These are phyloP conservation scores for Argya squamiceps DNA, from an alignment of 2,797 vertebrate genomes.

Conservation along the genomic window DNA sequence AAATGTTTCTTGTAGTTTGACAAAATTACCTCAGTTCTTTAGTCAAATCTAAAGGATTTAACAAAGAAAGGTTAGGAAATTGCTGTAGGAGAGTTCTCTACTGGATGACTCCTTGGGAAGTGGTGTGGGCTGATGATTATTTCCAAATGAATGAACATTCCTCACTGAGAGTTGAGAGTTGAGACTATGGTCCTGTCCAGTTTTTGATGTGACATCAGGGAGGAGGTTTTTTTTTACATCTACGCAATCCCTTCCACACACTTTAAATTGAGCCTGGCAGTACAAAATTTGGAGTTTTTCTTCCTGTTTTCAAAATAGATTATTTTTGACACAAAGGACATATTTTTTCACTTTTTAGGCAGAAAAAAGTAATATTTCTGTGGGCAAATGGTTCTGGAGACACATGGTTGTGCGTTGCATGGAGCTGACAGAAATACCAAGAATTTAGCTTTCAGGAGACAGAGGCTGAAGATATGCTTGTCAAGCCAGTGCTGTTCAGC, in stretches of 20 bases:
- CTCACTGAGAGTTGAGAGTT: neutral
- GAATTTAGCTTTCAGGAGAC: neutral
- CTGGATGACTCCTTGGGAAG: neutral
- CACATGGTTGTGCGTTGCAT: neutral
- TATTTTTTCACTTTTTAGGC: neutral
- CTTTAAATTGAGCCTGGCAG: neutral
- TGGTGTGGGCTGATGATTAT: neutral
- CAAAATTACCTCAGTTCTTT: constrained; percentile 20
- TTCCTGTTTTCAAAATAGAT: neutral
- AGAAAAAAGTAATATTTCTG: neutral
- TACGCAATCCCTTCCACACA: neutral
- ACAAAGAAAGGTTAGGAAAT: neutral
- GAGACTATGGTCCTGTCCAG: neutral
- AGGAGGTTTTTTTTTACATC: neutral
- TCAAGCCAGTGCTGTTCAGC: neutral
- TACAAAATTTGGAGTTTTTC: neutral
- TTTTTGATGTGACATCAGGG: neutral
- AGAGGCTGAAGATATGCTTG: neutral
- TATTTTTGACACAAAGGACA: neutral
- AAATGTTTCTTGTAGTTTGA: neutral
- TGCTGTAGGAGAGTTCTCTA: neutral
- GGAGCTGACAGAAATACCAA: neutral
- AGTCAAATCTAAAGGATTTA: neutral
- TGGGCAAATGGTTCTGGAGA: neutral
- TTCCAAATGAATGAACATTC: neutral